Conservation (phyloP, 1,140 invertebrate genomes). For the Drosophila tani region DNA sequence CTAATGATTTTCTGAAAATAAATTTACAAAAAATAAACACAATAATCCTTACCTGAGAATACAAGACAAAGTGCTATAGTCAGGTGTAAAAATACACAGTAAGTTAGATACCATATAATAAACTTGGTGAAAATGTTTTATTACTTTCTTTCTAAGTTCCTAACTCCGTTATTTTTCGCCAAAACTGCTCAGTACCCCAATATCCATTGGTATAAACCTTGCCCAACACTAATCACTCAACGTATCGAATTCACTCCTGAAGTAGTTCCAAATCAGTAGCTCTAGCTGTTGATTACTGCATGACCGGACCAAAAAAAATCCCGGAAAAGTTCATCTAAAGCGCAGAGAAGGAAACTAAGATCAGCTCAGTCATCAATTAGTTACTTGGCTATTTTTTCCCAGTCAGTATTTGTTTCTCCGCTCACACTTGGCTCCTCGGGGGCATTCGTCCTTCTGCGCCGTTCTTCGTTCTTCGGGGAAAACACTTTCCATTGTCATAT, state of each 20-base stretch:
- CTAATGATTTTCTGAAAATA: too few species aligned
- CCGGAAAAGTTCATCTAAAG: not conserved
- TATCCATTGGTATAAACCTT: not conserved
- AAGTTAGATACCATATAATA: too few species aligned
- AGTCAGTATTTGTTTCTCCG: constrained; percentile 12
- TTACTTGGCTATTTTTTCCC: constrained; percentile 21
- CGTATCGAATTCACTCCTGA: not conserved
- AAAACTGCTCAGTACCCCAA: too few species aligned
- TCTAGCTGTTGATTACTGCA: constrained; percentile 22
- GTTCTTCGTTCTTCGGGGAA: not conserved
- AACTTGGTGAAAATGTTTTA: not conserved
- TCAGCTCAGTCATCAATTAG: constrained; percentile 55
- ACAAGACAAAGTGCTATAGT: too few species aligned
- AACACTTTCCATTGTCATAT: constrained; percentile 60
- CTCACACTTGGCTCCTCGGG: not conserved
- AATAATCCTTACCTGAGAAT: too few species aligned
- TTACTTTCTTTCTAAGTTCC: not conserved
- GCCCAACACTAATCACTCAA: not conserved
- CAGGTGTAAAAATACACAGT: too few species aligned
- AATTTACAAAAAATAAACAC: too few species aligned
- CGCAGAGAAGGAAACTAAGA: constrained; percentile 1
- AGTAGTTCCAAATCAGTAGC: constrained; percentile 18
- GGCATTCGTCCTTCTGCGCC: not conserved
- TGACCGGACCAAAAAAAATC: constrained; percentile 25
- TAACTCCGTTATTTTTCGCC: not conserved